A percentile compares a stretch with the other conserved stretches of the same genome.
phyloP scores from a whole-genome alignment of 2,888 invertebrate genomes.

The Anorthoa munda region DNA sequence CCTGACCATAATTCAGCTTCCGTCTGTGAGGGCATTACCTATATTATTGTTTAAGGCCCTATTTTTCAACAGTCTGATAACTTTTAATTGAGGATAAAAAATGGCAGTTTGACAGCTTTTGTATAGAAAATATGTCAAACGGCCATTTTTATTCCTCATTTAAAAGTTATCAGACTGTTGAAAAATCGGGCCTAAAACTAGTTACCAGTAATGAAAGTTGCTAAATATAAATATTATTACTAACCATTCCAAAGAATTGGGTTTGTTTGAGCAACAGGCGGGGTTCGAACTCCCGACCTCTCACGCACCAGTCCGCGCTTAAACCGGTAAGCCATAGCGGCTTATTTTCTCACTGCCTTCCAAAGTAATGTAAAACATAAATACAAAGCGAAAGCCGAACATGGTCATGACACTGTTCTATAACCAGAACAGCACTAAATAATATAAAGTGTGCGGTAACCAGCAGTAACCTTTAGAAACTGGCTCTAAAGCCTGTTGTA shows the following conservation, averaged over 20 bases:
- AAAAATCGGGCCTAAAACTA: too few species aligned
- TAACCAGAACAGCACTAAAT: constrained; percentile 29
- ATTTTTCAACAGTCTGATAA: too few species aligned
- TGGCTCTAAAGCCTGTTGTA: neutral
- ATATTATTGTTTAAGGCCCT: too few species aligned
- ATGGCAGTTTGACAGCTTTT: too few species aligned
- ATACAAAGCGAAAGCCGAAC: constrained; percentile 29
- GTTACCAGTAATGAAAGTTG: too few species aligned
- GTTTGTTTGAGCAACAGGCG: neutral
- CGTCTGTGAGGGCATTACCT: neutral
- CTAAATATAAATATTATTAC: too few species aligned
- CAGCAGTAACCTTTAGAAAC: constrained; percentile 30
- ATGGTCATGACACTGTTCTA: constrained; percentile 40
- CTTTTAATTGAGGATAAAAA: too few species aligned
- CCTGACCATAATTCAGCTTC: neutral
- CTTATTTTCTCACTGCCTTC: constrained; percentile 9
- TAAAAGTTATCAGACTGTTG: too few species aligned
- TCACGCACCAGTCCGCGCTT: neutral
- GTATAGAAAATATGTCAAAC: too few species aligned
- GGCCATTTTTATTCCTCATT: too few species aligned
- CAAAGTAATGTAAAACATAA: constrained; percentile 32
- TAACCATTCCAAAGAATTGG: neutral
- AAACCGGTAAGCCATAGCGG: neutral
- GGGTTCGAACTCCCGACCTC: constrained; percentile 18
- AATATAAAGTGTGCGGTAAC: constrained; percentile 33